phyloP scores from a whole-genome alignment of 2,113 vertebrate genomes.

The Papio anubis region DNA sequence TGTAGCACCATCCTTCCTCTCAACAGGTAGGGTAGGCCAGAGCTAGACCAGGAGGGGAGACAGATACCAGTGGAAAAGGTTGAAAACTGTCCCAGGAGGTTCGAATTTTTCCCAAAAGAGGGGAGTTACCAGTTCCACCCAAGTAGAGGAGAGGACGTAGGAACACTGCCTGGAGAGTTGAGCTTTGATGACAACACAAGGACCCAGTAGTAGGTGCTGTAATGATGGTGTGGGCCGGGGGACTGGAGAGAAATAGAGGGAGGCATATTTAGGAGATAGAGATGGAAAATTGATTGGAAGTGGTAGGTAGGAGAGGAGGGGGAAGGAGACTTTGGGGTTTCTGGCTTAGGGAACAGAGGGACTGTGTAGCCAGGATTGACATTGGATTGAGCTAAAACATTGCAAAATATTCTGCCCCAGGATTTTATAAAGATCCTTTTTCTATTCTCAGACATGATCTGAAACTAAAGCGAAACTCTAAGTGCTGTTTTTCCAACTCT shows the following conservation, averaged over 20 bases:
- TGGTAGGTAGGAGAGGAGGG: rapidly evolving
- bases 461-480: neutral
- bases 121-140: rapidly evolving
- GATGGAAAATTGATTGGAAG: neutral
- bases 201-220: no score
- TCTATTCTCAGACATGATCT: neutral
- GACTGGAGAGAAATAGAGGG: neutral
- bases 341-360: neutral
- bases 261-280: neutral
- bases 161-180: neutral
- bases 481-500: slow-evolving; percentile 8
- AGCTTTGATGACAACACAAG: no score
- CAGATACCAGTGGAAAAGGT: rapidly evolving
- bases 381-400: neutral
- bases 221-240: neutral
- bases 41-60: no score
- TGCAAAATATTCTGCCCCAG: neutral
- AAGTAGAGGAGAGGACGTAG: neutral
- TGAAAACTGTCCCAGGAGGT: neutral
- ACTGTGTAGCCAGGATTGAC: neutral
- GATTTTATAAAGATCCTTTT: neutral
- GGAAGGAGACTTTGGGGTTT: neutral
- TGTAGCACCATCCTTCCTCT: rapidly evolving
- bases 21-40: neutral
- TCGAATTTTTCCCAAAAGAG: neutral